Evolutionary conservation across 2,888 invertebrate genomes (phyloP).

Genomic region (Lasioglossum vierecki): DNA sequence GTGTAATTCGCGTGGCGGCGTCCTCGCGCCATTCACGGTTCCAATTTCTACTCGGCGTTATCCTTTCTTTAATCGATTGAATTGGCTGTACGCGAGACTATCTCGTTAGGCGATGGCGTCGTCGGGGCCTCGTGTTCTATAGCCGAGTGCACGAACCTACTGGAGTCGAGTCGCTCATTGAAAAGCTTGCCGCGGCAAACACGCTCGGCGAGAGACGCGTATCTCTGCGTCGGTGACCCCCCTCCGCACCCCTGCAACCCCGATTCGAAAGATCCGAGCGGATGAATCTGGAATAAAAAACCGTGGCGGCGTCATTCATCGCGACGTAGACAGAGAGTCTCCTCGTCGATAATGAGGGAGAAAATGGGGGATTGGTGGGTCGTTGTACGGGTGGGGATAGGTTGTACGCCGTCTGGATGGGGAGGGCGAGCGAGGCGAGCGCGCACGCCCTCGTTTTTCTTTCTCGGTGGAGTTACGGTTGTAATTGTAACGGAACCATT

Average conservation of each 20-base stretch:
- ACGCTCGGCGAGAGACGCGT: slow-evolving; percentile 43
- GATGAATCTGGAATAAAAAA: slow-evolving; percentile 47
- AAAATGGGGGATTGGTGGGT: slow-evolving; percentile 30
- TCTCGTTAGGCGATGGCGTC: slow-evolving; percentile 55
- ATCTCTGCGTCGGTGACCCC: not conserved
- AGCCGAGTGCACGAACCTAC: slow-evolving; percentile 39
- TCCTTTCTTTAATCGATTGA: slow-evolving; percentile 38
- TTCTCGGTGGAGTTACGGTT: slow-evolving; percentile 42
- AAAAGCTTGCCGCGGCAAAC: slow-evolving; percentile 50
- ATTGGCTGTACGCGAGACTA: slow-evolving; percentile 52
- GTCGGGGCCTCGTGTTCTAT: not conserved
- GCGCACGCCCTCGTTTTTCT: slow-evolving; percentile 49
- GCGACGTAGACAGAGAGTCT: slow-evolving; percentile 56
- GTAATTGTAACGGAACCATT: slow-evolving; percentile 60
- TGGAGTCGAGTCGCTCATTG: slow-evolving; percentile 54
- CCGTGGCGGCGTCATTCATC: slow-evolving; percentile 50
- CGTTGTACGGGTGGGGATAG: not conserved
- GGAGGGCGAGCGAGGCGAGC: no score
- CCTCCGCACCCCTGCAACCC: not conserved
- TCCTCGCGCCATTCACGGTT: slow-evolving; percentile 4
- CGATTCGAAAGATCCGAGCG: slow-evolving; percentile 38
- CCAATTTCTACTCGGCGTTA: not conserved
- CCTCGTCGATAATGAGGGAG: slow-evolving; percentile 71
- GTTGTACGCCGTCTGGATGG: not conserved
- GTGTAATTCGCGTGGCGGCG: not conserved